phyloP scores from a whole-genome alignment of 2,888 invertebrate species.

The Galerucella nymphaeae region DNA sequence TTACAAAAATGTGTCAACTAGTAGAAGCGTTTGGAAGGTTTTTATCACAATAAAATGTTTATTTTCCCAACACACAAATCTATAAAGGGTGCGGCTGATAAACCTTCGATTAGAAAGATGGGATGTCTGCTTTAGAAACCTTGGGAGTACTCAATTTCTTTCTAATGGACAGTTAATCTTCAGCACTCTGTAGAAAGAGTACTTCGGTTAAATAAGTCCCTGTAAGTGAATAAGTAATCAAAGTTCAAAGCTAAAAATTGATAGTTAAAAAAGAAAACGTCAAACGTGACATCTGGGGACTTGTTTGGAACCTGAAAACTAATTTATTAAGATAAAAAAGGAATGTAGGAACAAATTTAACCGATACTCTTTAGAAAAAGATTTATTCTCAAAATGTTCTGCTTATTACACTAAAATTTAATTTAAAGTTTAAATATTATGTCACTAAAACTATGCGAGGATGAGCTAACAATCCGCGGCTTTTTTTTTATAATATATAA shows the following conservation, averaged over 20 bases:
- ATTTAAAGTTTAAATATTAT: constrained; percentile 58
- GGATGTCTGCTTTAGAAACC: too few relatives aligned
- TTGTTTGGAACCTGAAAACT: too few relatives aligned
- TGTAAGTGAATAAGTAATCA: neutral
- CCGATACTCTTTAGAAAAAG: constrained; percentile 30
- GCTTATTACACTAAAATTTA: constrained; percentile 53
- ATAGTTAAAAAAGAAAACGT: too few relatives aligned
- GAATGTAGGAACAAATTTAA: constrained; percentile 17
- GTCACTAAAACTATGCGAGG: constrained; percentile 61
- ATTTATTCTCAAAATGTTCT: constrained; percentile 48
- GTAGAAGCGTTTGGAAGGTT: neutral
- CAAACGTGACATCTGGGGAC: too few relatives aligned
- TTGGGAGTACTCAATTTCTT: too few relatives aligned
- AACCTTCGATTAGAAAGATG: too few relatives aligned
- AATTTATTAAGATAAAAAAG: too few relatives aligned
- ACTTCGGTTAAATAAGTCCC: constrained; percentile 5
- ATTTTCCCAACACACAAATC: neutral
- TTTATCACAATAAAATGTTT: neutral
- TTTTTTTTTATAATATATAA: constrained; percentile 41
- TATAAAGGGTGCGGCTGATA: too few relatives aligned
- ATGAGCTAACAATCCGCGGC: constrained; percentile 62
- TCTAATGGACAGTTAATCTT: neutral
- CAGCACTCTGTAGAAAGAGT: neutral
- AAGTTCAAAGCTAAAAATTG: neutral
- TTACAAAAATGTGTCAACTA: neutral